These are phyloP conservation scores for Geococcyx californianus DNA, from an alignment of 2,113 vertebrate species.

Conservation along the genomic window DNA sequence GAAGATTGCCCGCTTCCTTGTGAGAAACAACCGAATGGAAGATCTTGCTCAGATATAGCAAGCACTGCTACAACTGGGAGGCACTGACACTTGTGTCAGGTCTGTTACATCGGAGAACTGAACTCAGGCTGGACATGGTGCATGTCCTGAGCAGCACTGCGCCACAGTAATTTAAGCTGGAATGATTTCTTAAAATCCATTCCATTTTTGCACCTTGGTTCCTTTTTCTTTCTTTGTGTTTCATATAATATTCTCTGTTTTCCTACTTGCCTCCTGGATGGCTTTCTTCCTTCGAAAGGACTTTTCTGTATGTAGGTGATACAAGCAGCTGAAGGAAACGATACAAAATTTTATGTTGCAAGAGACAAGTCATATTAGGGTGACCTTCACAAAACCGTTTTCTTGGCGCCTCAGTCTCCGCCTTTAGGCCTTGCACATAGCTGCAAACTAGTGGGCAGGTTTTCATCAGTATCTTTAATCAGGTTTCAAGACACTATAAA, in stretches of 20 bases:
- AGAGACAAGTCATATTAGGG: not conserved
- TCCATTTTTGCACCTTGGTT: not conserved
- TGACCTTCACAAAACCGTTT: not conserved
- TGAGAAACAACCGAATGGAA: not conserved
- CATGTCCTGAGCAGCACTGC: rapidly evolving
- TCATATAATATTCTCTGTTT: not conserved
- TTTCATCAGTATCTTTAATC: conserved; percentile 66
- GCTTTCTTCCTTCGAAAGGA: not conserved
- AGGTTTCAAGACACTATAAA: conserved; percentile 65
- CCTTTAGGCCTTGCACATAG: conserved; percentile 15
- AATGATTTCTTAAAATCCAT: not conserved
- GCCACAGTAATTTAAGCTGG: not conserved
- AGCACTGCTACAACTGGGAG: not conserved
- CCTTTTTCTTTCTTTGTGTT: not conserved
- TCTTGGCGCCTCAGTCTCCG: conserved; percentile 1
- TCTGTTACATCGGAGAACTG: not conserved
- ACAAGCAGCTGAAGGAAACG: not conserved
- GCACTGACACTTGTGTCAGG: not conserved
- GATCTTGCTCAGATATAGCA: not conserved
- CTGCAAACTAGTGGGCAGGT: conserved; percentile 11
- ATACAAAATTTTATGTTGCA: not conserved
- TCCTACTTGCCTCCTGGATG: not conserved
- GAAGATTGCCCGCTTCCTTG: not conserved
- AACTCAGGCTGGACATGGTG: not conserved
- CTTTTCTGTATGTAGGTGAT: not conserved